phyloP scores from a whole-genome alignment of 35 echinoderm and acorn worm species.

The Ophiothrix spiculata region DNA sequence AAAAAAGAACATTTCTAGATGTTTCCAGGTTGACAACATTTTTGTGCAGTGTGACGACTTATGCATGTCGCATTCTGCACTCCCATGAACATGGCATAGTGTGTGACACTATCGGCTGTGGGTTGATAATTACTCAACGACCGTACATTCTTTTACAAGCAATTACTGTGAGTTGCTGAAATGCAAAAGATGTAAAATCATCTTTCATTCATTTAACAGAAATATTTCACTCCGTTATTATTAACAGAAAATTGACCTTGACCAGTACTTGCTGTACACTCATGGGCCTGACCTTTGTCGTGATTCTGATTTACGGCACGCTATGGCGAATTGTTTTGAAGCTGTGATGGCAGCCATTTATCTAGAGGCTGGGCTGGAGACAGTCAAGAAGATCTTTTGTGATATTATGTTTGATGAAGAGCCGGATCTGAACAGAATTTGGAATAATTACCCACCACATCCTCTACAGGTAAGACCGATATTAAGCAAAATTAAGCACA shows the following conservation, averaged over 20 bases:
- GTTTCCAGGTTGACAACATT: too few species aligned
- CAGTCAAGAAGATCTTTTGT: constrained; percentile 67
- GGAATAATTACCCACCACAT: constrained; percentile 70
- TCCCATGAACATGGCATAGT: too few species aligned
- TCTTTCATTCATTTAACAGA: neutral
- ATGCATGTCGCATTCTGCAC: too few species aligned
- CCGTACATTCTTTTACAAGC: too few species aligned
- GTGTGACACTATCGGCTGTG: too few species aligned
- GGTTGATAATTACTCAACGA: too few species aligned
- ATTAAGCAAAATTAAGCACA: too few species aligned
- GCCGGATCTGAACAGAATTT: constrained; percentile 55
- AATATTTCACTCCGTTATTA: constrained; percentile 6
- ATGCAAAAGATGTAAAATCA: too few species aligned
- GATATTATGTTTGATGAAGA: constrained; percentile 67
- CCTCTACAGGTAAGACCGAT: constrained; percentile 97
- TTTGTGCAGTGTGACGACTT: too few species aligned
- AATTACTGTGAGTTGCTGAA: too few species aligned
- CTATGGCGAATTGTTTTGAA: constrained; percentile 92
- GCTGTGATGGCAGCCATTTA: constrained; percentile 86
- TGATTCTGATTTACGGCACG: constrained; percentile 72
- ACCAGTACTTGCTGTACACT: constrained; percentile 82
- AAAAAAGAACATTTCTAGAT: too few species aligned
- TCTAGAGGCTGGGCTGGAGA: constrained; percentile 60
- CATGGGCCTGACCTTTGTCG: constrained; percentile 95
- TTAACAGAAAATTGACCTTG: constrained; percentile 75